phyloP scores from a whole-genome alignment of 2,888 invertebrate genomes.

The Timandra comae region DNA sequence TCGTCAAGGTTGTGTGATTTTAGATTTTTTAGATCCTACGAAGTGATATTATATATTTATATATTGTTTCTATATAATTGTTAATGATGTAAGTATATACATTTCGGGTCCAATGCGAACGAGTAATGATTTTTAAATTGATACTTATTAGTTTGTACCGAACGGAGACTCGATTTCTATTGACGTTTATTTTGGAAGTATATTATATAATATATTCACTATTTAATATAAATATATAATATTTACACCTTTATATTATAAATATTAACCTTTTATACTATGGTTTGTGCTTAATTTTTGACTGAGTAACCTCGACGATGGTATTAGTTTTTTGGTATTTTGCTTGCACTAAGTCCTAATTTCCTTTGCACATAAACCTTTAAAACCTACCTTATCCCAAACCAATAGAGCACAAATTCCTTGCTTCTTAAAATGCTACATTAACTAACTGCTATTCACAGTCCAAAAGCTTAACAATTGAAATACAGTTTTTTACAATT shows the following conservation, averaged over 20 bases:
- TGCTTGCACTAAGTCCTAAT: too few species aligned
- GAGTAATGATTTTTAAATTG: slow-evolving; percentile 1
- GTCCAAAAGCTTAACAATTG: too few species aligned
- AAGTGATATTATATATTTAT: slow-evolving; percentile 4
- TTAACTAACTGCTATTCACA: too few species aligned
- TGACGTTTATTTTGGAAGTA: slow-evolving; percentile 9
- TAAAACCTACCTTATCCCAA: too few species aligned
- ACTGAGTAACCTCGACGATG: slow-evolving; percentile 9
- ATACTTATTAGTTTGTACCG: slow-evolving; percentile 9
- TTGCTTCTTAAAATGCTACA: too few species aligned
- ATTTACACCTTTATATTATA: too few species aligned
- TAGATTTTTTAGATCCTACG: slow-evolving; percentile 5
- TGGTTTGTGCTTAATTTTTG: not conserved
- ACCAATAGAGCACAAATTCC: too few species aligned
- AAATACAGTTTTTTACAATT: too few species aligned
- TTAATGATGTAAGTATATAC: slow-evolving; percentile 5
- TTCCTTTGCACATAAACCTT: too few species aligned
- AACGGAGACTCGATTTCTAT: slow-evolving; percentile 8
- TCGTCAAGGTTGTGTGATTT: slow-evolving; percentile 17
- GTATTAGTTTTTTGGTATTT: not conserved
- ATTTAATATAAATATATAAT: too few species aligned
- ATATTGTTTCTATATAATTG: too few species aligned
- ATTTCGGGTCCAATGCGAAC: slow-evolving; percentile 13
- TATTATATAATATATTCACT: not conserved
- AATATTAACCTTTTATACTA: not conserved